Conservation (phyloP, 2,888 invertebrate genomes). For the Heliconius erato region DNA sequence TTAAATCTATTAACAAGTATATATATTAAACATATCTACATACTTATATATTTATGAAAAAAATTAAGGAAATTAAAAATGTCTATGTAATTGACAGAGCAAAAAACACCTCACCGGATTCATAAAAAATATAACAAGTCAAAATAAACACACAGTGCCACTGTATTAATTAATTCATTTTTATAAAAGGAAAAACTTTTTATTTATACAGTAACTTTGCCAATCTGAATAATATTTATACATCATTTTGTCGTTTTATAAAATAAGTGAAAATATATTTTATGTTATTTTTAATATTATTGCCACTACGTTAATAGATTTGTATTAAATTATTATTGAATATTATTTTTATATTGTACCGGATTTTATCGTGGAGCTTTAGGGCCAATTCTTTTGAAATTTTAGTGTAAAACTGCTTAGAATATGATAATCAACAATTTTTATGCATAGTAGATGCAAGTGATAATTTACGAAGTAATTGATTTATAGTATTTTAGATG, state of each 20-base stretch:
- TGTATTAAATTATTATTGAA: no score
- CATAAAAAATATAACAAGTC: slow-evolving; percentile 5
- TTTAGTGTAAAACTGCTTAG: no score
- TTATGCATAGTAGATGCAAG: no score
- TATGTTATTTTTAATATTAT: not conserved
- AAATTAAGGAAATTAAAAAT: not conserved
- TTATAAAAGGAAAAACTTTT: slow-evolving; percentile 11
- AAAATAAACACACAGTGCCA: not conserved
- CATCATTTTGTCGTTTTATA: slow-evolving; percentile 5
- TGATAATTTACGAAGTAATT: no score
- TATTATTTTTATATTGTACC: no score
- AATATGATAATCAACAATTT: no score
- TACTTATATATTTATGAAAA: not conserved
- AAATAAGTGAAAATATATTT: not conserved
- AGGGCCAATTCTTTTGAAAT: no score
- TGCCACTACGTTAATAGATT: not conserved
- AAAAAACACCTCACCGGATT: not conserved
- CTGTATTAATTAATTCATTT: slow-evolving; percentile 23
- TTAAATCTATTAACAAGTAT: not conserved
- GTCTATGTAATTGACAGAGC: not conserved
- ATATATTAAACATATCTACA: not conserved
- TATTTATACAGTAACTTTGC: slow-evolving; percentile 23
- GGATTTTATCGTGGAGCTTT: no score
- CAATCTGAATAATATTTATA: slow-evolving; percentile 6
- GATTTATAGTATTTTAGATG: no score